phyloP scores from a whole-genome alignment of 2,113 vertebrate genomes.

The Nothobranchius furzeri region DNA sequence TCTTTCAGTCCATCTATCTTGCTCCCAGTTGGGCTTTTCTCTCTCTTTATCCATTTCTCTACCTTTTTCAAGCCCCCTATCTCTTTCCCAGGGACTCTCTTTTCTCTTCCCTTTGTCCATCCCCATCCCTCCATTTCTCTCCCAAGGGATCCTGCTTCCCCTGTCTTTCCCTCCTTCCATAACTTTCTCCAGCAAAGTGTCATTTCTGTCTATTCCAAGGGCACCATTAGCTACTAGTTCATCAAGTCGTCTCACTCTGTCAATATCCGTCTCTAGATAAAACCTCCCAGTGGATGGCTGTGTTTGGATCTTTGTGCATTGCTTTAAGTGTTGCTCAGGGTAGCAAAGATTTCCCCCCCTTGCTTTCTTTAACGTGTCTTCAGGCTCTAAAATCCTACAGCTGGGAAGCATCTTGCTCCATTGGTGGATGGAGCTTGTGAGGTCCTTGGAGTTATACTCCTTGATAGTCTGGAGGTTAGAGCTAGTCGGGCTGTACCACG shows the following conservation, averaged over 20 bases:
- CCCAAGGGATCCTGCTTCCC: slow-evolving; percentile 49
- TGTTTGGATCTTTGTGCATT: slow-evolving; percentile 59
- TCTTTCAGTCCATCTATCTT: slow-evolving; percentile 48
- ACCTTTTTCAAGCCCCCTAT: slow-evolving; percentile 26
- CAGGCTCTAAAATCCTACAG: slow-evolving; percentile 69
- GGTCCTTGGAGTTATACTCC: slow-evolving; percentile 55
- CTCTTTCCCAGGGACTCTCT: slow-evolving; percentile 45
- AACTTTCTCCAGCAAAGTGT: slow-evolving; percentile 36
- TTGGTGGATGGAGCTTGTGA: slow-evolving; percentile 49
- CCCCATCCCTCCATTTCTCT: slow-evolving; percentile 38
- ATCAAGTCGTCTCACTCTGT: slow-evolving; percentile 76
- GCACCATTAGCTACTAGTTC: slow-evolving; percentile 57
- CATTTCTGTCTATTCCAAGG: slow-evolving; percentile 50
- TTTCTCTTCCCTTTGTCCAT: slow-evolving; percentile 45
- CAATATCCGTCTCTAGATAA: slow-evolving; percentile 80
- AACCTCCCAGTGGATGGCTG: slow-evolving; percentile 69
- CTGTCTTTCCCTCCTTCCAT: slow-evolving; percentile 40
- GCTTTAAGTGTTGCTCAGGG: slow-evolving; percentile 45
- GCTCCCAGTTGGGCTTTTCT: slow-evolving; percentile 46
- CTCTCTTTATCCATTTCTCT: slow-evolving; percentile 27
- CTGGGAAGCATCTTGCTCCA: slow-evolving; percentile 65
- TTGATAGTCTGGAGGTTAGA: slow-evolving; percentile 54
- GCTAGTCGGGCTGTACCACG: slow-evolving; percentile 51
- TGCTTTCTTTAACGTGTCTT: slow-evolving; percentile 54
- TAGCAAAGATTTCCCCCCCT: slow-evolving; percentile 40